Percentiles rank a stretch among this genome's conserved stretches.
phyloP scores from a whole-genome alignment of 2,797 vertebrate genomes.

The Sebastes goodei region DNA sequence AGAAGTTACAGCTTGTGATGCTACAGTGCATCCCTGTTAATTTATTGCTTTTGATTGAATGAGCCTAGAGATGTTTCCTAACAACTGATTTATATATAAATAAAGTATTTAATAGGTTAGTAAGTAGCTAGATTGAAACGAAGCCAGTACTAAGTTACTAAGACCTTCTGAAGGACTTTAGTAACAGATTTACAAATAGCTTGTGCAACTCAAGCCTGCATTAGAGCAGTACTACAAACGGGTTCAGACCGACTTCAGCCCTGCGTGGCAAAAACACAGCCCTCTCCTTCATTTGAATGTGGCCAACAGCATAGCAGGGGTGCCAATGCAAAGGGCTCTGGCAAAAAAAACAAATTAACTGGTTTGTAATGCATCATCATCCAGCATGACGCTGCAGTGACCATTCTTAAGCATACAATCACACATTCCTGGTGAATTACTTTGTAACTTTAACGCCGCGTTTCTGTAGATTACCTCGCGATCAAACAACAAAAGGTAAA shows the following conservation, averaged over 20 bases:
- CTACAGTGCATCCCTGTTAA: background rate
- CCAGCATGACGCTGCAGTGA: background rate
- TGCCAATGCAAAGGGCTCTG: no score
- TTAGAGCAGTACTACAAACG: background rate
- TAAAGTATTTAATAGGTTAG: background rate
- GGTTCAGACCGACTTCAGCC: no score
- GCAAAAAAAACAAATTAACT: background rate
- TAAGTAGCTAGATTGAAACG: background rate
- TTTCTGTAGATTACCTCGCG: background rate
- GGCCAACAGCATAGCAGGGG: no score
- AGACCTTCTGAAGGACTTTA: background rate
- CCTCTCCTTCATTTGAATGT: no score
- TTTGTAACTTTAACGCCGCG: background rate
- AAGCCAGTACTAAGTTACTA: background rate
- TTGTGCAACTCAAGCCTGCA: background rate
- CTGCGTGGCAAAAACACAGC: no score
- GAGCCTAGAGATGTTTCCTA: background rate
- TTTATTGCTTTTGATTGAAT: background rate
- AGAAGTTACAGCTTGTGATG: background rate
- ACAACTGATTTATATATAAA: background rate
- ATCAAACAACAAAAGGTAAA: background rate
- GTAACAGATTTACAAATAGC: background rate
- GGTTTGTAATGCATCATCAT: background rate
- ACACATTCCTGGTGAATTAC: background rate
- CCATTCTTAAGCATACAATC: no score